A percentile compares a stretch with the other conserved stretches of the same genome.
These are phyloP conservation scores for Cheilosia vulpina DNA, from an alignment of 2,888 invertebrate genomes.

Conservation along the genomic window DNA sequence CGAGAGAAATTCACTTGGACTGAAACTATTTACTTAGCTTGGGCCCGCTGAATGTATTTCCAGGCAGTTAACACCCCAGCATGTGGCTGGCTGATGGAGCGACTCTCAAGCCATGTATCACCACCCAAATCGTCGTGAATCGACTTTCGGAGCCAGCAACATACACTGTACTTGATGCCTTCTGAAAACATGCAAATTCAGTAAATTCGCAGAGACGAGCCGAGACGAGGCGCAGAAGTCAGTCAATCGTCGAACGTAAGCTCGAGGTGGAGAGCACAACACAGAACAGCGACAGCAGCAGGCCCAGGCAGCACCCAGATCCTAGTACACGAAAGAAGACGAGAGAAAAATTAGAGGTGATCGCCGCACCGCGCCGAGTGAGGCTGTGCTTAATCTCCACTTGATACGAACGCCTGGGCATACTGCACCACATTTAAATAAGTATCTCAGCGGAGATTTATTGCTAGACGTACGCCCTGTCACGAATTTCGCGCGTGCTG, in stretches of 20 bases:
- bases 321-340: conserved; percentile 71
- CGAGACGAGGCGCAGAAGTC: conserved; percentile 39
- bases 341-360: conserved; percentile 74
- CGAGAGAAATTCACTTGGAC: conserved; percentile 48
- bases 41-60: conserved; percentile 26
- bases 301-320: conserved; percentile 23
- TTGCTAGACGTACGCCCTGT: conserved; percentile 79
- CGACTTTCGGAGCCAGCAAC: conserved; percentile 52
- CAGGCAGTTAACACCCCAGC: conserved; percentile 56
- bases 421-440: conserved; percentile 78
- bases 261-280: conserved; percentile 31
- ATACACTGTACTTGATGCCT: conserved; percentile 12
- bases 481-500: conserved; percentile 79
- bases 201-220: conserved; percentile 40
- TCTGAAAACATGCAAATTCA: conserved; percentile 68
- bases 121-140: conserved; percentile 57
- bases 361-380: conserved; percentile 60
- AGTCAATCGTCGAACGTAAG: conserved; percentile 54
- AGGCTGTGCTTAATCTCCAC: conserved; percentile 68
- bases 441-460: conserved; percentile 77
- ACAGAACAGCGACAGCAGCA: not conserved
- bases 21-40: conserved; percentile 12
- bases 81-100: conserved; percentile 30
- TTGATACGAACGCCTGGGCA: conserved; percentile 69
- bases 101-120: conserved; percentile 34